Percentiles rank a stretch among this genome's conserved stretches.
These are phyloP conservation scores for Cepaea hortensis DNA, from an alignment of 2,888 invertebrate species.

Conservation along the genomic window DNA sequence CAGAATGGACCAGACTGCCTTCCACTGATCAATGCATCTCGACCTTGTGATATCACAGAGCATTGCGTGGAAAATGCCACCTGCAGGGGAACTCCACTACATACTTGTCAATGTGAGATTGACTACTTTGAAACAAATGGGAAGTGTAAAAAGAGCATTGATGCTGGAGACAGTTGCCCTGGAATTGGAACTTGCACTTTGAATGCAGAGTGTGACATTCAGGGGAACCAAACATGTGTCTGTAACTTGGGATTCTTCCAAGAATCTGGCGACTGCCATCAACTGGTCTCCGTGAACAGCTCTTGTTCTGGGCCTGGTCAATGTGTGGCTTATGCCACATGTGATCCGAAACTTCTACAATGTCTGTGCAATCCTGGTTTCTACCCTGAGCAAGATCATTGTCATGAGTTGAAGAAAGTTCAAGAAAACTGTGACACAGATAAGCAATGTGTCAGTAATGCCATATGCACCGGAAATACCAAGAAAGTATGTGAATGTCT, in stretches of 20 bases:
- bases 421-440: conserved; percentile 21
- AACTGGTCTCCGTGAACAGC: conserved; percentile 17
- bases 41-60: conserved; percentile 39
- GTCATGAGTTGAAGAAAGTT: conserved; percentile 1
- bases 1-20: not conserved
- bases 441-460: conserved; percentile 43
- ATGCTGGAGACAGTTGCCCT: conserved; percentile 34
- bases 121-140: conserved; percentile 47
- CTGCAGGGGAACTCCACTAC: conserved; percentile 22
- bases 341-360: conserved; percentile 19
- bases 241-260: conserved; percentile 42
- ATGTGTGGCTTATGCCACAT: conserved; percentile 48
- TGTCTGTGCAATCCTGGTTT: conserved; percentile 45
- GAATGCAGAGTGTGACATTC: conserved; percentile 32
- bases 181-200: conserved; percentile 27
- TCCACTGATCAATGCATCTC: conserved; percentile 18
- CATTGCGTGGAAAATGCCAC: conserved; percentile 47
- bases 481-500: conserved; percentile 31
- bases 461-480: conserved; percentile 6
- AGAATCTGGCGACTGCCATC: conserved; percentile 41
- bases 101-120: conserved; percentile 41
- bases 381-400: conserved; percentile 40
- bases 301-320: conserved; percentile 38
- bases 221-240: not conserved
- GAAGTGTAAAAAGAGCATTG: conserved; percentile 43